Conservation (phyloP, 2,113 vertebrate species). For the Camelus dromedarius region DNA sequence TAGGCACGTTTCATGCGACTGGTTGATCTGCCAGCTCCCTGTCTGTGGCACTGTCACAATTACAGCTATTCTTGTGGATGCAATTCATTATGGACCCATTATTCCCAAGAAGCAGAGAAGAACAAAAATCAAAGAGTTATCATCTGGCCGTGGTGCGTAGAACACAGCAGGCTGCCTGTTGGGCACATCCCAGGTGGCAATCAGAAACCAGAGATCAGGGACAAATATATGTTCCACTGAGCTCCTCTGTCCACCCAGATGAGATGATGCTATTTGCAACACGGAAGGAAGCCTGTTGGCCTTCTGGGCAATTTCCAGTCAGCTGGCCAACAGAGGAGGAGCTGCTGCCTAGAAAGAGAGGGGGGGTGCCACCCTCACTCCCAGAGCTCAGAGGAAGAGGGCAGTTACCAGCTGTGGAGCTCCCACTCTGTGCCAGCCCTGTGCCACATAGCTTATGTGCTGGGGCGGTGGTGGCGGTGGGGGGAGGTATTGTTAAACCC, state of each 20-base stretch:
- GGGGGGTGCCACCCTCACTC: neutral
- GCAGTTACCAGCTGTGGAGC: neutral
- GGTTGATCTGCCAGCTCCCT: conserved; percentile 84
- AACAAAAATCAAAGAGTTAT: conserved; percentile 86
- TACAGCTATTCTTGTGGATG: conserved; percentile 85
- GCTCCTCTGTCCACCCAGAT: neutral
- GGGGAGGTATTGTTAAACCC: neutral
- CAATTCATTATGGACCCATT: conserved; percentile 85
- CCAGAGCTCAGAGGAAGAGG: neutral
- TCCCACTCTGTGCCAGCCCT: neutral
- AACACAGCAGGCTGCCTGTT: conserved; percentile 44
- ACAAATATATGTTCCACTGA: conserved; percentile 40
- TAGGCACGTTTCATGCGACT: conserved; percentile 77
- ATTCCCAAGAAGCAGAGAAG: conserved; percentile 86
- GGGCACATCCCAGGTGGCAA: conserved; percentile 45
- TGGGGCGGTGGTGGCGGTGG: neutral
- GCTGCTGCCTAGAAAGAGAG: neutral
- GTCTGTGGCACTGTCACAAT: conserved; percentile 84
- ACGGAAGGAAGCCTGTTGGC: neutral
- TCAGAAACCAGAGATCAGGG: conserved; percentile 49
- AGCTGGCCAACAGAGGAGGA: neutral
- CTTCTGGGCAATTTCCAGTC: conserved; percentile 24
- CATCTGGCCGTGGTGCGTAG: conserved; percentile 2
- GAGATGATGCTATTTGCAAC: conserved; percentile 49
- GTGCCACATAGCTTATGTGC: neutral